phyloP scores from a whole-genome alignment of 2,113 vertebrate species.

The Grammomys surdaster region DNA sequence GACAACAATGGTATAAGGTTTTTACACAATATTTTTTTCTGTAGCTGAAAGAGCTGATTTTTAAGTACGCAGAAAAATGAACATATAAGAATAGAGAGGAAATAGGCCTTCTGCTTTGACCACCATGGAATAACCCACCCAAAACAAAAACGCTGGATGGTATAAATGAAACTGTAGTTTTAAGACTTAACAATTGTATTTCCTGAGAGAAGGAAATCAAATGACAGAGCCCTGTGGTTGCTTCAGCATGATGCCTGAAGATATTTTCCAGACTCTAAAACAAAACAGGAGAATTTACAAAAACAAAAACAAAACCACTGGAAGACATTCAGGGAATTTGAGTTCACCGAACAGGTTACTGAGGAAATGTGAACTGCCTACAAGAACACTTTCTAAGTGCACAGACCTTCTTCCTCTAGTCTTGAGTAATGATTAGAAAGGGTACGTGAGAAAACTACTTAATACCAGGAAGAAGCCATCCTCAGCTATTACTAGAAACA shows the following conservation, averaged over 20 bases:
- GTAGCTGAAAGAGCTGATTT: not conserved
- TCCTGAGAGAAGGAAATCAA: not conserved
- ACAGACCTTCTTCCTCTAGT: not conserved
- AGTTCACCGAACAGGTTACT: not conserved
- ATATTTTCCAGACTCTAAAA: not conserved
- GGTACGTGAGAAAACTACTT: not conserved
- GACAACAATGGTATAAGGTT: not conserved
- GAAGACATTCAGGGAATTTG: not conserved
- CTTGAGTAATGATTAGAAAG: not conserved
- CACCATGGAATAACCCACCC: not conserved
- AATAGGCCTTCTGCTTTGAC: not conserved
- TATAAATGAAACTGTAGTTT: not conserved
- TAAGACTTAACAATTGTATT: not conserved
- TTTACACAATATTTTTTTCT: not conserved
- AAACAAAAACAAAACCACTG: not conserved
- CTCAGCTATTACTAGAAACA: not conserved
- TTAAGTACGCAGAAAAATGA: not conserved
- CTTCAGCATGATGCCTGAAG: not conserved
- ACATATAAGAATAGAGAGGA: not conserved
- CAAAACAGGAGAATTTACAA: not conserved
- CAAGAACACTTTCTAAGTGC: rapidly evolving
- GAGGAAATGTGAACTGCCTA: not conserved
- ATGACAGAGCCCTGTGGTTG: not conserved
- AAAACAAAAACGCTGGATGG: not conserved
- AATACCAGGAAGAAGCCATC: not conserved